Percentiles rank a stretch among this genome's conserved stretches.
Conservation (phyloP, 2,888 invertebrate genomes). For the Pasiphila rectangulata region DNA sequence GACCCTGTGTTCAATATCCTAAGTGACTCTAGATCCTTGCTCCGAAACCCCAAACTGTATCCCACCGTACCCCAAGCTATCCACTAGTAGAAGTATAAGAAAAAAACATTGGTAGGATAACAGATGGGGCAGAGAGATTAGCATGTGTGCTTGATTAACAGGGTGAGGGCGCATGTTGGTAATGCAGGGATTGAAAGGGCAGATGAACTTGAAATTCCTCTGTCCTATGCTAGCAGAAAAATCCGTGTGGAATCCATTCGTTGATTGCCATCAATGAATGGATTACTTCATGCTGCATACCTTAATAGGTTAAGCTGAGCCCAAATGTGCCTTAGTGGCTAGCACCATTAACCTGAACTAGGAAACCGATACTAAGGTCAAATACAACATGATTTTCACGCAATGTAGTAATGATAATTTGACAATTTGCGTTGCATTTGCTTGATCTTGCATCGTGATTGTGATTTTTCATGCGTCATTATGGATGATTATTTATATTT, state of each 20-base stretch:
- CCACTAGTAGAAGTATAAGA: background rate
- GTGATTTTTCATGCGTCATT: slow-evolving; percentile 21
- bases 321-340: background rate
- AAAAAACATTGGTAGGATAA: too few species aligned
- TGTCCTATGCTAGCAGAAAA: too few species aligned
- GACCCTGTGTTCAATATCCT: background rate
- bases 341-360: slow-evolving; percentile 21
- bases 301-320: too few species aligned
- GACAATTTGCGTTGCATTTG: slow-evolving; percentile 27
- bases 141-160: too few species aligned
- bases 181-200: too few species aligned
- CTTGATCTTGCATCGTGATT: slow-evolving; percentile 26
- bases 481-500: slow-evolving; percentile 11
- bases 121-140: too few species aligned
- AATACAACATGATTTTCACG: slow-evolving; percentile 41
- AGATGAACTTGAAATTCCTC: too few species aligned
- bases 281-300: too few species aligned
- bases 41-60: background rate
- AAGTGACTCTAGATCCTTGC: background rate
- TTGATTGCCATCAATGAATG: too few species aligned
- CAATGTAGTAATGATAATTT: slow-evolving; percentile 35
- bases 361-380: slow-evolving; percentile 43
- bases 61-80: too few species aligned
- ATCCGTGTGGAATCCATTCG: too few species aligned
- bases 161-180: too few species aligned